Conservation (phyloP, 2,888 invertebrate genomes). For the Lepidocyrtinus sp. region DNA sequence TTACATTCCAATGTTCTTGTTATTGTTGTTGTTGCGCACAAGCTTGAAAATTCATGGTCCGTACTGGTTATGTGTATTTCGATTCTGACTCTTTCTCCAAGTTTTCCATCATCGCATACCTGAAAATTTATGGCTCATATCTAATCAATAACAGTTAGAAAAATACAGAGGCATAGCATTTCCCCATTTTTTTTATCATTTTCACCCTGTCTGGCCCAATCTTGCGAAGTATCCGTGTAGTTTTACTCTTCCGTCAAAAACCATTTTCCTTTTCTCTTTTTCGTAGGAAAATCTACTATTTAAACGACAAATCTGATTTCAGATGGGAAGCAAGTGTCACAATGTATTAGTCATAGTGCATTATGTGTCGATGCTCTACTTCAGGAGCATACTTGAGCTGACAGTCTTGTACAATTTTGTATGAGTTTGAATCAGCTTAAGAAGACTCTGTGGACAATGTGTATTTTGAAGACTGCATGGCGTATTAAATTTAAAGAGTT, state of each 20-base stretch:
- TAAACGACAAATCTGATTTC: slow-evolving; percentile 18
- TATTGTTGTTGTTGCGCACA: slow-evolving; percentile 9
- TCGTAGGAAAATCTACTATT: neutral
- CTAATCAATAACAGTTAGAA: slow-evolving; percentile 60
- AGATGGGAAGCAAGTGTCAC: slow-evolving; percentile 29
- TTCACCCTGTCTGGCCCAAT: slow-evolving; percentile 48
- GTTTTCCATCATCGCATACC: slow-evolving; percentile 42
- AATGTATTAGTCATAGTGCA: slow-evolving; percentile 35
- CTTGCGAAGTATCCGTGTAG: slow-evolving; percentile 54
- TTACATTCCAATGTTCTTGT: neutral
- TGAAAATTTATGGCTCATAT: slow-evolving; percentile 61
- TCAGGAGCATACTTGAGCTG: no score
- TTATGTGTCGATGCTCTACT: neutral
- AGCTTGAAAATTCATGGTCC: slow-evolving; percentile 29
- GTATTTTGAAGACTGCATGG: no score
- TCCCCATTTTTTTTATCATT: slow-evolving; percentile 29
- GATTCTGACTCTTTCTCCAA: slow-evolving; percentile 6
- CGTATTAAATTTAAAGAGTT: neutral
- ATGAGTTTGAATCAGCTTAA: neutral
- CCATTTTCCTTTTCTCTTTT: neutral
- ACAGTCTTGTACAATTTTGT: no score
- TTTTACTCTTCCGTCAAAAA: slow-evolving; percentile 1
- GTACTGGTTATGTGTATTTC: neutral
- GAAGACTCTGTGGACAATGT: no score
- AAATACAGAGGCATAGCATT: slow-evolving; percentile 35